Conservation (phyloP, 1,140 invertebrate species). For the Cyclina sinensis region DNA sequence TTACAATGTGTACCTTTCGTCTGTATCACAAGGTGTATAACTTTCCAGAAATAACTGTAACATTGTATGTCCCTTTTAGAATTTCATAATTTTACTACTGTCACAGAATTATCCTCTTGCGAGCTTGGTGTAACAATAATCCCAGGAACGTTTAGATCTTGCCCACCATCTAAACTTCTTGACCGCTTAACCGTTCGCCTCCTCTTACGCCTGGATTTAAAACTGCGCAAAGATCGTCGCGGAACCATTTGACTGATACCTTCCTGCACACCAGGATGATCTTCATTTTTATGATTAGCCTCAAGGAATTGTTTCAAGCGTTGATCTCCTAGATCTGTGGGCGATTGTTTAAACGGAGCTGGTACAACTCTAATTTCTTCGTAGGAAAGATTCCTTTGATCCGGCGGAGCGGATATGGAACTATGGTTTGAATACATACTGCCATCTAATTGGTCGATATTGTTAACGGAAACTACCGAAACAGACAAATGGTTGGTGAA, state of each 20-base stretch:
- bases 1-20: too few relatives aligned
- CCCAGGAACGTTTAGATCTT: background rate
- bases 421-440: conserved; percentile 10
- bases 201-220: conserved; percentile 21
- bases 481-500: conserved; percentile 36
- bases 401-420: conserved; percentile 2
- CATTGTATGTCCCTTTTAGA: too few relatives aligned
- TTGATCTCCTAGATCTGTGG: conserved; percentile 41
- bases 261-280: background rate
- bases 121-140: conserved; percentile 28
- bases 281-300: background rate
- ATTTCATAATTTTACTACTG: background rate
- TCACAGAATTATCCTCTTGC: conserved; percentile 13
- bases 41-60: too few relatives aligned
- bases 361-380: background rate
- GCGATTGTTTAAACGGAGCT: background rate
- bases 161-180: conserved; percentile 21
- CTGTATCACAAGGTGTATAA: too few relatives aligned
- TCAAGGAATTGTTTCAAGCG: conserved; percentile 53
- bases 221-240: conserved; percentile 38
- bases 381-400: background rate
- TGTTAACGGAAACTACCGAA: conserved; percentile 21
- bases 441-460: conserved; percentile 15
- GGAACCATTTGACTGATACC: background rate
- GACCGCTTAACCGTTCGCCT: conserved; percentile 34